Percentiles rank a stretch among this genome's conserved stretches.
Evolutionary conservation across 2,888 invertebrate genomes (phyloP).

Genomic region (Zhuqinia jingwanae): DNA sequence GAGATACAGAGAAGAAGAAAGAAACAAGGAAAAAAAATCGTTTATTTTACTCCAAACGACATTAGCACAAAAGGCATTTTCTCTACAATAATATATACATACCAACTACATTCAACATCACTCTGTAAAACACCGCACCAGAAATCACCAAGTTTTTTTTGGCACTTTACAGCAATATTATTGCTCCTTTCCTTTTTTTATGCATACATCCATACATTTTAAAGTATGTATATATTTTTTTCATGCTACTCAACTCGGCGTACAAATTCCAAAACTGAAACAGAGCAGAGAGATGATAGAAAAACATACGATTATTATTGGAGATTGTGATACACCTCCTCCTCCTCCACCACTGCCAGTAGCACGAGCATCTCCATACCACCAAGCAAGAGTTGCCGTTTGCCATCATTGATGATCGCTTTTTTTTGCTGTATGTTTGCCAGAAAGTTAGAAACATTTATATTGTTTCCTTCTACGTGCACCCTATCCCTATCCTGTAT

Average conservation of each 20-base stretch:
- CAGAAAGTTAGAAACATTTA: slow-evolving; percentile 25
- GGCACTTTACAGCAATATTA: slow-evolving; percentile 1
- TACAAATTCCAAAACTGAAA: slow-evolving; percentile 42
- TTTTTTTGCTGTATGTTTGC: slow-evolving; percentile 40
- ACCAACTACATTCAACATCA: too few relatives aligned
- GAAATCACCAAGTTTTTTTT: slow-evolving; percentile 4
- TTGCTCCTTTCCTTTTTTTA: slow-evolving; percentile 6
- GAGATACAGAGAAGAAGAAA: slow-evolving; percentile 23
- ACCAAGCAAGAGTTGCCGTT: background rate
- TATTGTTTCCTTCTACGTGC: slow-evolving; percentile 1
- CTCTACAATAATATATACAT: background rate
- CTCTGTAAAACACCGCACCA: too few relatives aligned
- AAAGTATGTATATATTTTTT: slow-evolving; percentile 1
- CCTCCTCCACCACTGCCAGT: background rate
- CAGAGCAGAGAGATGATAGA: slow-evolving; percentile 23
- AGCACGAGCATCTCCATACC: background rate
- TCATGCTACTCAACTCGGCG: slow-evolving; percentile 22
- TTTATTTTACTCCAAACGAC: slow-evolving; percentile 26
- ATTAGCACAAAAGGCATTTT: background rate
- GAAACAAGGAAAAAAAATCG: slow-evolving; percentile 11
- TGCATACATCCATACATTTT: background rate
- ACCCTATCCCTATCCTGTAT: too few relatives aligned
- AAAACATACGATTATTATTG: slow-evolving; percentile 35
- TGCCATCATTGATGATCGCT: slow-evolving; percentile 32
- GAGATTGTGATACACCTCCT: slow-evolving; percentile 43